Base-by-base conservation (phyloP, 1,140 invertebrate species). In the Cotesia typhae region DNA sequence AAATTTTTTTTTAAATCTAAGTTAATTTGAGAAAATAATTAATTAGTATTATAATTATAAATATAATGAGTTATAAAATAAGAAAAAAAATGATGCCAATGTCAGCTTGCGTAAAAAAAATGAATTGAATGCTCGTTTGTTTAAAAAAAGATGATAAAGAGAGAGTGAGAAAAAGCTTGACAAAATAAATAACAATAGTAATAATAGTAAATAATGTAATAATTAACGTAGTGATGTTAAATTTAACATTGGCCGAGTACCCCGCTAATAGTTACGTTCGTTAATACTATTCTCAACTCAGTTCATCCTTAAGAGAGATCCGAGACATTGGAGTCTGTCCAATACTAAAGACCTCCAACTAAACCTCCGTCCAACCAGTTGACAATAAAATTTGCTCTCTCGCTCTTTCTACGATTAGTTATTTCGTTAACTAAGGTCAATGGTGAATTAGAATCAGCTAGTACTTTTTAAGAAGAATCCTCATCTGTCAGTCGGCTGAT, bases 141-240 rank as follows among this genome's bases (percentile, higher is more conserved):
- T 67, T 52, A 14, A 67, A 67, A 67, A 52, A 67, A 41, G 28
- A 51, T 4, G 3, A 67, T 20, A 47, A 52, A 35, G 47, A 35
- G 41, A 67, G 36, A 52, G 38, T 20, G 41, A 47, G 41, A 47
- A 47, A 47, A 10, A 5, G 7, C 5, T 6, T 47, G 41, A 47
- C 41, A 47, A 7, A 0, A 47, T 6, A 20, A 47, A 10, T 47
- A 35, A 51, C 51, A 61, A 71, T 64, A 52, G 51, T 63, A 65
- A 38, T 60, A 65, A 51, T 79, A 68, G 77, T 80, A 60, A 37
- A 52, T 80, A 80, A 20, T 66, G 52, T 17, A 28, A 20, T 67
- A 72, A 67, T 84, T 82, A 84, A 82, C 69, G 74, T 77, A 77
- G 69, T 17, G 12, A 14, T 47, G 74, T 81, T 87, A 87, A 84